Evolutionary conservation across 2,888 invertebrate species (phyloP).

Genomic region (Andrena marginata): DNA sequence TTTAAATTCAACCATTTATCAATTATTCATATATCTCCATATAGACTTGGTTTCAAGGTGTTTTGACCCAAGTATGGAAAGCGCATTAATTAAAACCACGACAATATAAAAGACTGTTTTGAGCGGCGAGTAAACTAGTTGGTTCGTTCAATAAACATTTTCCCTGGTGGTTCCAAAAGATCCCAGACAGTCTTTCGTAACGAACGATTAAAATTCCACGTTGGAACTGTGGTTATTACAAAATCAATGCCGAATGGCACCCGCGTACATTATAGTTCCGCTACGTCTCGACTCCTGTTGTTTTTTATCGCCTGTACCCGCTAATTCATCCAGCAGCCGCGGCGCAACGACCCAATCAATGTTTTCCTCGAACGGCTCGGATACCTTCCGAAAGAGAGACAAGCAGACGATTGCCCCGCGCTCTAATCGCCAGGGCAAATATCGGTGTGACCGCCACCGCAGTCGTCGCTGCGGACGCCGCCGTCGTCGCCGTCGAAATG

Average conservation of each 20-base stretch:
- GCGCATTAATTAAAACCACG: neutral
- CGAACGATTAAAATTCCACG: conserved; percentile 60
- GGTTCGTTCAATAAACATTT: conserved; percentile 27
- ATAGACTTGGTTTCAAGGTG: neutral
- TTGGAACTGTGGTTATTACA: conserved; percentile 33
- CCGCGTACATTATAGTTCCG: conserved; percentile 38
- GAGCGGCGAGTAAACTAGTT: neutral
- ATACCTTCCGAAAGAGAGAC: conserved; percentile 45
- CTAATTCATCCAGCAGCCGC: conserved; percentile 46
- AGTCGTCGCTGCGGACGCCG: neutral
- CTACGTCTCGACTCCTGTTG: conserved; percentile 38
- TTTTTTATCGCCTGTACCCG: conserved; percentile 53
- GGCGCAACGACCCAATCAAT: conserved; percentile 53
- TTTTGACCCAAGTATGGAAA: neutral
- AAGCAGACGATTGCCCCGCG: conserved; percentile 43
- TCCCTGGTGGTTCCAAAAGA: neutral
- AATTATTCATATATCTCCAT: neutral
- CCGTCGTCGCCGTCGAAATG: conserved; percentile 60
- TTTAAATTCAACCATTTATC: conserved; percentile 1
- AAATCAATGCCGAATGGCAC: conserved; percentile 51
- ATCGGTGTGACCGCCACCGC: conserved; percentile 46
- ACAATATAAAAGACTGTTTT: neutral
- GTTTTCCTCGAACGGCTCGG: conserved; percentile 53
- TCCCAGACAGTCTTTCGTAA: conserved; percentile 50
- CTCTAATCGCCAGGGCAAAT: conserved; percentile 68